Evolutionary conservation across 2,888 invertebrate genomes (phyloP), one percentile per base, ranked within the genome.

Genomic region (Dendrolimus pini): DNA sequence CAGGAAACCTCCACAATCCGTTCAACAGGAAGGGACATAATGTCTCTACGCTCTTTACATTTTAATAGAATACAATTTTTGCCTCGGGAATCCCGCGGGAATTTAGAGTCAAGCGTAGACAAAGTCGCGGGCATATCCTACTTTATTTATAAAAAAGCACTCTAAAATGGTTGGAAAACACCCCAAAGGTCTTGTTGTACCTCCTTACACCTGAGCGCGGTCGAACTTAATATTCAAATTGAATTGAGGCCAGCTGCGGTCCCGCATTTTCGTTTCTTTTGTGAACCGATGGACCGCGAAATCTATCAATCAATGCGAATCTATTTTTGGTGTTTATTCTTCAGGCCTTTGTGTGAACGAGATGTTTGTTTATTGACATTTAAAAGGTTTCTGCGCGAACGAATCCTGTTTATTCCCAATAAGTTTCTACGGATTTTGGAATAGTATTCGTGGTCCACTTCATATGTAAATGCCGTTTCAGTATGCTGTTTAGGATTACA

Each of bases 261-360:
- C 52, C 59, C 12, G 6, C 47, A 47, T 47, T 47, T 47, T 47
- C 47, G 9, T 30, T 47, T 47, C 58, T 56, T 57, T 60, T 58
- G 60, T 56, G 41, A 56, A 56, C 52, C 41, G 54, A 58, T 60
- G 61, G 59, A 61, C 58, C 65, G 62, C 54, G 59, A 67, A 47
- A 47, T 47, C 47, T 47, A 47, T 47, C 47, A 47, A 47, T 47
- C 47, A 47, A 47, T 47, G 12, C 47, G 12, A 47, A 47, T 47
- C 47, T 47, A 47, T 47, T 10, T 47, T 47, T 10, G 12, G 47
- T 10, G 12, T 47, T 47, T 47, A 8, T 47, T 47, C 12, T 47
- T 9, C 10, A 9, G 12, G 47, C 47, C 47, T 47, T 47, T 47
- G 9, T 47, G 47, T 6, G 47, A 10, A 47, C 47, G 47, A 47